Evolutionary conservation across 2,113 vertebrate species (phyloP), one percentile per base, ranked within the genome.

Genomic region (Anhinga anhinga): DNA sequence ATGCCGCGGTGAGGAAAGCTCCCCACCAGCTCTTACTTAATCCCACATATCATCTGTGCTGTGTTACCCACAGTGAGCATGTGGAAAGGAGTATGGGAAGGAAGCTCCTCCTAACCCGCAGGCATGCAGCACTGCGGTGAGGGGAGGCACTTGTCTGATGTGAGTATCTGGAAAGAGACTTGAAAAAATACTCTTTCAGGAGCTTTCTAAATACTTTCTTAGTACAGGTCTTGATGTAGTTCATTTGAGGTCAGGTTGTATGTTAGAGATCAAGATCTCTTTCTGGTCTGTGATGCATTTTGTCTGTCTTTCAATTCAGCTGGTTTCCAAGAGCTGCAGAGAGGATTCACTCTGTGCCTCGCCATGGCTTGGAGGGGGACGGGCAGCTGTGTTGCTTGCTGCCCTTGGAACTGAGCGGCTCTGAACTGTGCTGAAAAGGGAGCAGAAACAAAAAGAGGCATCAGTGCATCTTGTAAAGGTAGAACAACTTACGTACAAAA

Each of bases 301-400:
- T 77, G 30, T 29, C 18, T 62, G 25, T 29, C 13, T 58, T 22
- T 79, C 36, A 15, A 1, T 27, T 45, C 44, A 30, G 34, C 50
- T 42, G 45, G 30, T 62, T 93, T 42, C 47, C 66, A 69, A 38
- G 34, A 72, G 45, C 87, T 72, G 66, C 42, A 36, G 49, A 36
- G 73, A 72, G 26, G 69, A 26, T 8, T 34, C 4, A 4, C 29
- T 1, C 0, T 14, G 59, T 30, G 11, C n/a, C 30, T 82, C 0
- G 0, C n/a, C 0, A 0, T 7, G 42, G 56, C 80, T 84, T 4
- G 0, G 29, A 50, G 63, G 4, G 25, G 53, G 21, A 30, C 0
- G 2, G 13, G 49, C 1, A 3, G 45, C 19, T 36, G 44, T 1
- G 2, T n/a, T 26, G 11, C 34, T 71, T 5, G 1, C 63, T 38